Base-by-base conservation (phyloP, 1,140 invertebrate species). In the Anadara kagoshimensis region DNA sequence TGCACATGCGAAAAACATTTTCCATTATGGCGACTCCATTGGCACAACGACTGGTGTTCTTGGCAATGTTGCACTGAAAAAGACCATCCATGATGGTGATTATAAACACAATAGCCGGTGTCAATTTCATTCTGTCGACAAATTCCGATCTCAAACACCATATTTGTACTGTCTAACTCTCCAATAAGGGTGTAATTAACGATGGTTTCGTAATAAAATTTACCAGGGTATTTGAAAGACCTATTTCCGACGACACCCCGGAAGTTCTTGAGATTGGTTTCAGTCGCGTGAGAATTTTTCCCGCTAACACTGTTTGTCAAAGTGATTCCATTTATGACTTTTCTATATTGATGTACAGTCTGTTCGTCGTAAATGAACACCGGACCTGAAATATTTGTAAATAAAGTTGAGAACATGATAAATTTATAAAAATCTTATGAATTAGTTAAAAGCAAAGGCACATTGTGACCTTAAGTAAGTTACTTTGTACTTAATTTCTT, bases 11-110 rank as follows among this genome's bases (percentile, higher is more conserved):
- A 53, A 11, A 76, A 44, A 26, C 78, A 78, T 14, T 67, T 53
- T 0, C 78, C 78, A n/a, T 74, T 67, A 59, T 80, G 78, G 14
- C 78, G 75, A 67, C 75, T 76, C 73, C 73, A 80, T 4, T 68
- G 63, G 41, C 78, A 80, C 7, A 80, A 57, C 56, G 75, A 69
- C 44, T 75, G 73, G 36, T 80, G 78, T 12, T 78, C 75, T 26
- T 80, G 75, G 56, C 78, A 80, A 53, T 80, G 78, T 26, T 80
- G 78, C 8, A 65, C 75, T 71, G 75, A 80, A 61, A 80, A 76
- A 14, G 75, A 78, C 78, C 78, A 80, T 16, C 75, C 78, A 44
- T 75, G 64, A 36, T 61, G 68, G 49, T 80, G 73, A 53, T 80
- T 75, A 36, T 80, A 80, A 0, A 80, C 73, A 43, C 78, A 80